Evolutionary conservation across 23 tunicate genomes (phyloP).

Genomic region (Trididemnum clinides): DNA sequence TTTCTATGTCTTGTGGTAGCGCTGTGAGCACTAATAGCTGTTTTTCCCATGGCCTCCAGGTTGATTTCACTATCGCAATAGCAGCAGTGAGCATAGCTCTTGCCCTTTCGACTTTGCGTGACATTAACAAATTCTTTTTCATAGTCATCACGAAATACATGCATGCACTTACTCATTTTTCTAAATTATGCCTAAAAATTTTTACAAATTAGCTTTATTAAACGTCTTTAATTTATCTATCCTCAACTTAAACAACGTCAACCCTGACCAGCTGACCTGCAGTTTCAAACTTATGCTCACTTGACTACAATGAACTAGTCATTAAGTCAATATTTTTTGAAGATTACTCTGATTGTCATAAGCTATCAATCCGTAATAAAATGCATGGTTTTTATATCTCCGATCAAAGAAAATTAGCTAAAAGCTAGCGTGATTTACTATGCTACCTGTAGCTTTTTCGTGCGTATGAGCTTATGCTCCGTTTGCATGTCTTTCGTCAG

Average conservation of each 20-base stretch:
- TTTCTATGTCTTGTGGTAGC: not conserved
- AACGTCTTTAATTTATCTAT: too few relatives aligned
- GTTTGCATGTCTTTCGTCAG: too few relatives aligned
- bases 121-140: not conserved
- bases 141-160: slow-evolving; percentile 6
- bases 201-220: too few relatives aligned
- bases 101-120: slow-evolving; percentile 7
- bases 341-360: too few relatives aligned
- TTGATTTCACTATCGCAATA: not conserved
- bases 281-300: too few relatives aligned
- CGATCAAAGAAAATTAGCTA: not conserved
- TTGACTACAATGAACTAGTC: not conserved
- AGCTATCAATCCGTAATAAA: too few relatives aligned
- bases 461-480: too few relatives aligned
- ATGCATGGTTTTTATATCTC: not conserved
- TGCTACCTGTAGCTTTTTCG: not conserved
- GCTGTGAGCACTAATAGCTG: not conserved
- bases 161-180: slow-evolving; percentile 4
- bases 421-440: not conserved
- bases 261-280: too few relatives aligned
- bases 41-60: not conserved
- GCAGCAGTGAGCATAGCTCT: slow-evolving; percentile 13
- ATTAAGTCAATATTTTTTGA: too few relatives aligned
- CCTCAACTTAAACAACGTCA: too few relatives aligned
- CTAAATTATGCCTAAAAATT: too few relatives aligned